phyloP scores from a whole-genome alignment of 2,888 invertebrate genomes.

The Microdon myrmicae region DNA sequence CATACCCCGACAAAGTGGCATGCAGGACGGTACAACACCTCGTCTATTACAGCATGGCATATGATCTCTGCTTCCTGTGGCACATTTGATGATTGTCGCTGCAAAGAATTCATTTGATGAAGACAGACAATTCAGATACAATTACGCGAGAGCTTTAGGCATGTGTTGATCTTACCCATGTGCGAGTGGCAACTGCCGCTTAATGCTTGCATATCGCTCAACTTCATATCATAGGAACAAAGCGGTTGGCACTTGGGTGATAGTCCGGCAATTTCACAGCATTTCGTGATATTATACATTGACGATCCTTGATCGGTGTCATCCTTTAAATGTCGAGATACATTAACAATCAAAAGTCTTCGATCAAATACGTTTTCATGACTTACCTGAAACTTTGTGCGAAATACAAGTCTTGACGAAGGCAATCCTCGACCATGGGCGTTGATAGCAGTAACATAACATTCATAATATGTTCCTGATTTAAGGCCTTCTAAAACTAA shows the following conservation, averaged over 20 bases:
- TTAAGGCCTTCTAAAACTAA: constrained; percentile 79
- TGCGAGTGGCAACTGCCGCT: constrained; percentile 81
- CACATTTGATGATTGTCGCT: constrained; percentile 68
- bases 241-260: constrained; percentile 75
- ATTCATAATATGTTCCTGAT: constrained; percentile 81
- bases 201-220: constrained; percentile 80
- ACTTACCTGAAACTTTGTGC: constrained; percentile 70
- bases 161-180: constrained; percentile 71
- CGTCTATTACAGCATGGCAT: constrained; percentile 78
- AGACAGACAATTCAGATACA: neutral
- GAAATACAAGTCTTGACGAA: constrained; percentile 80
- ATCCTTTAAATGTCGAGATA: no score
- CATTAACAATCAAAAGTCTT: constrained; percentile 3
- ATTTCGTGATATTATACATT: constrained; percentile 81
- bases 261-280: constrained; percentile 77
- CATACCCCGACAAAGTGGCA: constrained; percentile 79
- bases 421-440: constrained; percentile 81
- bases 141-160: neutral
- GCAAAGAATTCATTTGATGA: neutral
- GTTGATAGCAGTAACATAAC: constrained; percentile 82
- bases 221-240: constrained; percentile 83
- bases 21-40: constrained; percentile 76
- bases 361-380: constrained; percentile 3
- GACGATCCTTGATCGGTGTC: constrained; percentile 66
- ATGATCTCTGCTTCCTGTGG: constrained; percentile 76